phyloP scores from a whole-genome alignment of 2,888 invertebrate species.

The Aphidius colemani region DNA sequence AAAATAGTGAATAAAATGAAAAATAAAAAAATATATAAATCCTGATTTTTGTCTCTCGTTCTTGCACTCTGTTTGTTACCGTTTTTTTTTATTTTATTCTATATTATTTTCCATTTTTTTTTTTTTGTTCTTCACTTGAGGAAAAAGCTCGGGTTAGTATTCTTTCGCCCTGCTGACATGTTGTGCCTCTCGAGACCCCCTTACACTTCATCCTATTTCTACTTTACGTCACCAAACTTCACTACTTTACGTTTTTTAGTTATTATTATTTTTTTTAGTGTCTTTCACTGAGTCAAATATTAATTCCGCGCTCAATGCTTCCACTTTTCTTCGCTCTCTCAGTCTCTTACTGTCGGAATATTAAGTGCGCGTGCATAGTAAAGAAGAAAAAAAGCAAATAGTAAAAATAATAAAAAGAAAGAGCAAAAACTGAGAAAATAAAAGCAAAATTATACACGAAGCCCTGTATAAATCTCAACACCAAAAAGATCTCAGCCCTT shows the following conservation, averaged over 20 bases:
- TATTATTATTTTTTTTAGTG: slow-evolving; percentile 25
- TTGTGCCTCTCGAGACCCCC: slow-evolving; percentile 19
- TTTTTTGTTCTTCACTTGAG: slow-evolving; percentile 19
- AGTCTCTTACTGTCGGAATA: not conserved
- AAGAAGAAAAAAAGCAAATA: no score
- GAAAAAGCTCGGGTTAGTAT: slow-evolving; percentile 18
- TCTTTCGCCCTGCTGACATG: slow-evolving; percentile 24
- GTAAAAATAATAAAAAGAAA: no score
- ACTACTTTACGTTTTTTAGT: slow-evolving; percentile 15
- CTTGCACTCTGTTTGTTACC: not conserved
- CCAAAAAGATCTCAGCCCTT: not conserved
- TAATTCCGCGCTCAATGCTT: slow-evolving; percentile 21
- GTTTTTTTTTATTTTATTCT: slow-evolving; percentile 2
- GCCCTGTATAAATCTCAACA: slow-evolving; percentile 41
- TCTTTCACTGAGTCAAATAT: slow-evolving; percentile 27
- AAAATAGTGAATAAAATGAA: slow-evolving; percentile 8
- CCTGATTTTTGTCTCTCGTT: slow-evolving; percentile 14
- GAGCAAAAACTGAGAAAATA: not conserved
- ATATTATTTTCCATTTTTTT: not conserved
- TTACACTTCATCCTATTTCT: slow-evolving; percentile 17
- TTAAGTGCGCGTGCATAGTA: slow-evolving; percentile 4
- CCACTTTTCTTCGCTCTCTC: slow-evolving; percentile 16
- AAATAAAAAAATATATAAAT: slow-evolving; percentile 6
- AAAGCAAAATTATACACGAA: slow-evolving; percentile 10
- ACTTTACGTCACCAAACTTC: not conserved